Evolutionary conservation across 2,797 vertebrate genomes (phyloP), one percentile per base, ranked within the genome.

Genomic region (Neosilurus mollespiculum): DNA sequence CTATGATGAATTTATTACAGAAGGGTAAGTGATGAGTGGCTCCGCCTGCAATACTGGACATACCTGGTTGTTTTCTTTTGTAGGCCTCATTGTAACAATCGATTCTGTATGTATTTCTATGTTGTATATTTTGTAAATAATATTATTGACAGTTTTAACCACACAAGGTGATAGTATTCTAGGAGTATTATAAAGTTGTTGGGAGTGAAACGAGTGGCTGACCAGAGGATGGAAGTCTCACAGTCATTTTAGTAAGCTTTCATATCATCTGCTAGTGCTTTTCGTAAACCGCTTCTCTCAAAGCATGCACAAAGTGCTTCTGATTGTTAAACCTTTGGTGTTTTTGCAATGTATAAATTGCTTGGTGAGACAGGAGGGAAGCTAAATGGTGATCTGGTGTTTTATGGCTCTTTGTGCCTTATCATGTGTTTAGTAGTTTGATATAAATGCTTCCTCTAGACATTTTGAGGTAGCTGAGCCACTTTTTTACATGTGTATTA

Each of bases 51-150:
- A 96, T 96, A 96, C 93, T 94, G 92, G 93, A 94, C 94, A 92
- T 92, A 94, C 93, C 96, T 96, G 93, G 96, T 96, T 95, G 95
- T 92, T 71, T 94, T 96, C 95, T 93, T 99, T 99, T 98, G 96
- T 98, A 98, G 96, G 90, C 91, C 89, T 96, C 93, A 94, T 96
- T 96, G 96, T 96, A 96, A 97, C 97, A 98, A 97, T 94, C 90
- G 92, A 95, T 93, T 92, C 94, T 83, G 77, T 86, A 80, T 94
- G 94, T 95, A 95, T 99, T 97, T 97, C 91, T 96, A 97, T 96
- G 94, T 96, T 98, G 95, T 96, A 97, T 96, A 96, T 95, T 95
- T 96, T 96, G 96, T 97, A 97, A 93, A 96, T 95, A 94, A 94
- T 91, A 89, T 94, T 95, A 96, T 94, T 92, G 94, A 92, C 94